A percentile compares a stretch with the other conserved stretches of the same genome.
Conservation (phyloP, 2,888 invertebrate species). For the Dryomyza anilis region DNA sequence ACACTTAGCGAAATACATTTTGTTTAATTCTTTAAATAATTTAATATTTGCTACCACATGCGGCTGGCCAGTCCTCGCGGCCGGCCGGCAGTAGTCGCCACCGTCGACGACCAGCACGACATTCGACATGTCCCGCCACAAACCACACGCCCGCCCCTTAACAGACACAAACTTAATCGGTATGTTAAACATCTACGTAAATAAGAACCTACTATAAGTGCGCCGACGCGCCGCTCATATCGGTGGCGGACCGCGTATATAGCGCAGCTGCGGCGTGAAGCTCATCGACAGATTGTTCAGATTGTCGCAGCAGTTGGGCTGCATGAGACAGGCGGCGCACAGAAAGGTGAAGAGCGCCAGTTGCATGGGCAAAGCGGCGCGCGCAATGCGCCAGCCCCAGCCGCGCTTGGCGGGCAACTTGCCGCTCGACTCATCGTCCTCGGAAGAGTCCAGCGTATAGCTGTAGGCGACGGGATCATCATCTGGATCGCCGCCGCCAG, state of each 20-base stretch:
- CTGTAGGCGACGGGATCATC: constrained; percentile 46
- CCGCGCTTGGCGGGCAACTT: constrained; percentile 41
- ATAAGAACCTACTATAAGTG: constrained; percentile 8
- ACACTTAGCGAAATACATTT: too few species aligned
- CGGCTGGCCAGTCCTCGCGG: too few species aligned
- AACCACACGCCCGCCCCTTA: constrained; percentile 11
- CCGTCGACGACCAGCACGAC: neutral
- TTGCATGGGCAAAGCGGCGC: constrained; percentile 74
- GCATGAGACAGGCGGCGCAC: constrained; percentile 73
- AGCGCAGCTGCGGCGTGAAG: constrained; percentile 75
- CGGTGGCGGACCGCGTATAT: constrained; percentile 77
- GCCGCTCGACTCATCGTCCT: constrained; percentile 35
- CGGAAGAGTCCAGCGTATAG: constrained; percentile 42
- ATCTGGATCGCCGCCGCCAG: constrained; percentile 45
- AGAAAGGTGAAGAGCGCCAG: constrained; percentile 72
- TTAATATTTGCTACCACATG: too few species aligned
- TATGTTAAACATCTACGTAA: constrained; percentile 26
- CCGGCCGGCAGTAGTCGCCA: too few species aligned
- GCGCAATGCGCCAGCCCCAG: constrained; percentile 72
- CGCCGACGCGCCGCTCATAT: constrained; percentile 63
- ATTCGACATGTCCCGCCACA: neutral
- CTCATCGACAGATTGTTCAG: constrained; percentile 75
- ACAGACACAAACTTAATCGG: constrained; percentile 28
- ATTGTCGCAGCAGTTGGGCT: constrained; percentile 77
- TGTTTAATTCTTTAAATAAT: too few species aligned